phyloP scores from a whole-genome alignment of 2,113 vertebrate genomes.

The Origma solitaria region DNA sequence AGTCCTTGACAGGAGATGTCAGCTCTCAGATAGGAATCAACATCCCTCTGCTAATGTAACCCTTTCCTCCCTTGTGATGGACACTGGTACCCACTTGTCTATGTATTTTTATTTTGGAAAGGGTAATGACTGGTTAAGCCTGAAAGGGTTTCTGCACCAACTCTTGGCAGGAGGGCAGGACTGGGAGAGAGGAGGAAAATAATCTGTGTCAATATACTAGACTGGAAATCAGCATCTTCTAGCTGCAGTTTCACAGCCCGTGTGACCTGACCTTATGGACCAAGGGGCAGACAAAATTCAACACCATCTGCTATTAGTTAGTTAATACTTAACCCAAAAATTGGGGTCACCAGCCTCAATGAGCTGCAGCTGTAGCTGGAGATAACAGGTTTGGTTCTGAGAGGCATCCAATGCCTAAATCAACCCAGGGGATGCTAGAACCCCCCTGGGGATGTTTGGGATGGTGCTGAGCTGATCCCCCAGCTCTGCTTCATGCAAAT shows the following conservation, averaged over 20 bases:
- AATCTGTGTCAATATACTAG: background rate
- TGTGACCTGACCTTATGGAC: background rate
- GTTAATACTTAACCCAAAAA: background rate
- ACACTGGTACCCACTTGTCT: background rate
- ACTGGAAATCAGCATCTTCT: background rate
- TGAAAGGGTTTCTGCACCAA: background rate
- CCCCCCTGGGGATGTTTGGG: background rate
- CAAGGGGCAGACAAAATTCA: background rate
- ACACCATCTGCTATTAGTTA: background rate
- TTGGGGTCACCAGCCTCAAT: background rate
- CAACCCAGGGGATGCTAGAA: background rate
- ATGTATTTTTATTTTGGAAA: background rate
- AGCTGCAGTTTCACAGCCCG: background rate
- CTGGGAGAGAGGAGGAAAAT: background rate
- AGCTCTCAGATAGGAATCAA: background rate
- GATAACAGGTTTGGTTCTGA: background rate
- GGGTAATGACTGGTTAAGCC: background rate
- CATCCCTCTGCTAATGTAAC: background rate
- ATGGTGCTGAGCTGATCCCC: background rate
- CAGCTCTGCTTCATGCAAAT: background rate
- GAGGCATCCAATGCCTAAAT: background rate
- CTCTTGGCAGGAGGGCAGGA: background rate
- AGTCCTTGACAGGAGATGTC: background rate
- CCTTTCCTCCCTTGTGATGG: background rate
- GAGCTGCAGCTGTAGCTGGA: background rate